Evolutionary conservation across 2,797 vertebrate genomes (phyloP).

Genomic region (Coregonus sp.): DNA sequence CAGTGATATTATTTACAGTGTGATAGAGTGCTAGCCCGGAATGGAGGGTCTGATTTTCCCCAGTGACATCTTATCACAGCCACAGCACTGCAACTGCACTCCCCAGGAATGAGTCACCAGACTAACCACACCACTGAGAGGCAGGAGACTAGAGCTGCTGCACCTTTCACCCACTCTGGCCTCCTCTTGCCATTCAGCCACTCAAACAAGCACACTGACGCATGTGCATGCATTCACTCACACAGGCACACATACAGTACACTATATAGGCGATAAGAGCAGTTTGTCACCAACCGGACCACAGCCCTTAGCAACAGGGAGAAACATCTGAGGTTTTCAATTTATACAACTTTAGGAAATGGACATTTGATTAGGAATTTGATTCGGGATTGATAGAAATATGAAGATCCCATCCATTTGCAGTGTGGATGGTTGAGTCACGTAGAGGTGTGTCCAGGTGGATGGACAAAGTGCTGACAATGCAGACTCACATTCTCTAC

Average conservation of each 20-base stretch:
- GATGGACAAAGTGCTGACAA: slow-evolving; percentile 35
- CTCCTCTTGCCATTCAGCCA: slow-evolving; percentile 16
- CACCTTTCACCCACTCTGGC: slow-evolving; percentile 52
- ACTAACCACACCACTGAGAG: slow-evolving; percentile 23
- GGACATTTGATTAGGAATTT: slow-evolving; percentile 7
- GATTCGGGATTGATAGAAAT: slow-evolving; percentile 24
- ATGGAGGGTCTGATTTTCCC: slow-evolving; percentile 65
- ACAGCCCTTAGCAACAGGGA: not conserved
- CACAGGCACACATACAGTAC: slow-evolving; percentile 23
- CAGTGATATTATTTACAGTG: slow-evolving; percentile 65
- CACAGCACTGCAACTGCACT: slow-evolving; percentile 67
- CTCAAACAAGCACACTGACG: slow-evolving; percentile 34
- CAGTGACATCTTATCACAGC: slow-evolving; percentile 69
- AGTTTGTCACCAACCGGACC: not conserved
- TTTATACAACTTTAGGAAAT: not conserved
- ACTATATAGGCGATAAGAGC: not conserved
- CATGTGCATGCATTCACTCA: not conserved
- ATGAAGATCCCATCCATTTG: slow-evolving; percentile 46
- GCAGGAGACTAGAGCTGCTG: slow-evolving; percentile 38
- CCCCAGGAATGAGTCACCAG: slow-evolving; percentile 71
- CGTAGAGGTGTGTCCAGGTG: slow-evolving; percentile 45
- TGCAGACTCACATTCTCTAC: slow-evolving; percentile 56
- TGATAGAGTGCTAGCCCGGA: slow-evolving; percentile 52
- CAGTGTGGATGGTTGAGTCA: slow-evolving; percentile 21
- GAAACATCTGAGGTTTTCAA: slow-evolving; percentile 12